phyloP scores from a whole-genome alignment of 2,113 vertebrate genomes.

The Clarias batrachus region DNA sequence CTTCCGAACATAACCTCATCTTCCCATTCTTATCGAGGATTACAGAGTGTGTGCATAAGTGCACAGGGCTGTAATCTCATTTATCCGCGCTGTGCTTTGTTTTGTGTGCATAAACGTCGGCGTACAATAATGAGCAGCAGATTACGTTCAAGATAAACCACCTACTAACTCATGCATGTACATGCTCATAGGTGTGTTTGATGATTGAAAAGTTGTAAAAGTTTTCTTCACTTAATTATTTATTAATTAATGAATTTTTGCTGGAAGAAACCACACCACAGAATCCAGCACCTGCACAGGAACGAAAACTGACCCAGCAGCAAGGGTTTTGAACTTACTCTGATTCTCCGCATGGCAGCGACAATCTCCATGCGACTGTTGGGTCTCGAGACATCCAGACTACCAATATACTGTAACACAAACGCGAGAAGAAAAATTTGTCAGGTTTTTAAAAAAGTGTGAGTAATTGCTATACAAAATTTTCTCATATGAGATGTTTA shows the following conservation, averaged over 20 bases:
- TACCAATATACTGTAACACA: constrained; percentile 81
- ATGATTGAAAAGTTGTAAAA: not conserved
- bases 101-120: not conserved
- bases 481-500: not conserved
- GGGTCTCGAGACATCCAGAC: constrained; percentile 85
- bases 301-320: not conserved
- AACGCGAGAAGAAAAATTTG: constrained; percentile 19
- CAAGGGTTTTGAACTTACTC: constrained; percentile 73
- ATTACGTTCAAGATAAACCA: not conserved
- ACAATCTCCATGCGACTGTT: constrained; percentile 94
- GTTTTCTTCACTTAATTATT: not conserved
- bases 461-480: not conserved
- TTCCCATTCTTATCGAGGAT: not conserved
- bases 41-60: not conserved
- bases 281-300: not conserved
- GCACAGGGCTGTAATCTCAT: not conserved
- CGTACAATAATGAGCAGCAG: not conserved
- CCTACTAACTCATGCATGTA: not conserved
- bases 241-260: not conserved
- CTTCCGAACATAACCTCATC: not conserved
- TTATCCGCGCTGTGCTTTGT: not conserved
- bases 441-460: not conserved
- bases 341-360: constrained; percentile 88
- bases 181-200: not conserved
- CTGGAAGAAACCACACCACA: not conserved